Evolutionary conservation across 2,113 vertebrate genomes (phyloP).

Genomic region (Sylvietta virens): DNA sequence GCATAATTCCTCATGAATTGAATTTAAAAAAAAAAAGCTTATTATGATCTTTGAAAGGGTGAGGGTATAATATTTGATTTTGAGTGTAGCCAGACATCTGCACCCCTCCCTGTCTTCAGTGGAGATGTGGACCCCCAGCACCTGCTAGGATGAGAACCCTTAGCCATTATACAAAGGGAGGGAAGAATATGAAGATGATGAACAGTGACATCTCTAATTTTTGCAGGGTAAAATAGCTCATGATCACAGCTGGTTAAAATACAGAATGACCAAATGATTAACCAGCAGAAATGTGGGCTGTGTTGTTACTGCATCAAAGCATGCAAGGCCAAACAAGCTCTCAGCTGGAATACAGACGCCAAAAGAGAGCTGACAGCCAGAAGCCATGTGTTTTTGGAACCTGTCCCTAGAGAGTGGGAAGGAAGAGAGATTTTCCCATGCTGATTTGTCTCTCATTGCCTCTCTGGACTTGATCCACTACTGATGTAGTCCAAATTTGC

Average conservation of each 20-base stretch:
- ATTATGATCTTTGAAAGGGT: background rate
- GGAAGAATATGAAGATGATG: background rate
- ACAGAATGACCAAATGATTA: constrained; percentile 46
- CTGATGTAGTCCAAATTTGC: constrained; percentile 9
- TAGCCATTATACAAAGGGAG: background rate
- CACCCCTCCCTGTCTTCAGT: background rate
- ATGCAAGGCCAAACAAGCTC: background rate
- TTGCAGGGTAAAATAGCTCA: background rate
- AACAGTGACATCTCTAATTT: background rate
- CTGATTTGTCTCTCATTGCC: constrained; percentile 1
- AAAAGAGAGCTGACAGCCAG: constrained; percentile 45
- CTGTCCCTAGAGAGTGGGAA: background rate
- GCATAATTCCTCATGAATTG: background rate
- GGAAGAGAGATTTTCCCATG: constrained; percentile 33
- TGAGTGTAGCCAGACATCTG: background rate
- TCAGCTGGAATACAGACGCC: constrained; percentile 59
- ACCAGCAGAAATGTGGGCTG: constrained; percentile 47
- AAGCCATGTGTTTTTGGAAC: constrained; percentile 25
- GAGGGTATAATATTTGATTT: background rate
- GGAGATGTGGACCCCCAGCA: background rate
- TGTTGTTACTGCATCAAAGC: constrained; percentile 48
- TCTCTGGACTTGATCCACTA: constrained; percentile 21
- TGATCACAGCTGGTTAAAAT: constrained; percentile 37
- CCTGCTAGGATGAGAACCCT: background rate
- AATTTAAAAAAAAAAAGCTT: background rate